phyloP scores from a whole-genome alignment of 2,113 vertebrate genomes.

The Dunckerocampus dactyliophorus region DNA sequence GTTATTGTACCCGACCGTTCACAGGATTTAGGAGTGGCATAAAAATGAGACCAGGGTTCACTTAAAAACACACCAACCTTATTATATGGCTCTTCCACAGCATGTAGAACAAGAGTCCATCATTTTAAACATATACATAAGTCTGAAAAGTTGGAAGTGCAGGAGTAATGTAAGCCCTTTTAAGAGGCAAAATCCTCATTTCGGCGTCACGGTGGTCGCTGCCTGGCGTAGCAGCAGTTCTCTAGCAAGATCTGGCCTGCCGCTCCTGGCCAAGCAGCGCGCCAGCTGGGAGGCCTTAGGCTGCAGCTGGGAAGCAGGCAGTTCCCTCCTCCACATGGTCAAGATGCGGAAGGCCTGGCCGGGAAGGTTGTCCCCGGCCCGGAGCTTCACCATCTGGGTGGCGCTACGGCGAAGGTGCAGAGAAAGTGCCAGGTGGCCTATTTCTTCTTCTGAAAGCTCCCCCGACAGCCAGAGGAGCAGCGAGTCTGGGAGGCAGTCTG shows the following conservation, averaged over 20 bases:
- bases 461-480: slow-evolving; percentile 64
- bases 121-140: not conserved
- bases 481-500: slow-evolving; percentile 64
- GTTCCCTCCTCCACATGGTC: slow-evolving; percentile 79
- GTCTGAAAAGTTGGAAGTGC: too few relatives aligned
- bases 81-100: not conserved
- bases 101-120: not conserved
- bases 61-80: too few relatives aligned
- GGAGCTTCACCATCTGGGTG: slow-evolving; percentile 77
- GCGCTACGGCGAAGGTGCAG: slow-evolving; percentile 76
- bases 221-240: slow-evolving; percentile 59
- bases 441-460: slow-evolving; percentile 64
- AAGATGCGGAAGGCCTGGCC: slow-evolving; percentile 80
- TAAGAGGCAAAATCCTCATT: not conserved
- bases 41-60: too few relatives aligned
- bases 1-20: too few relatives aligned
- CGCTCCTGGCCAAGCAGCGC: slow-evolving; percentile 74
- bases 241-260: slow-evolving; percentile 76
- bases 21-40: too few relatives aligned
- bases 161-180: not conserved
- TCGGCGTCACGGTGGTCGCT: not conserved
- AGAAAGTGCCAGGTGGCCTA: slow-evolving; percentile 46
- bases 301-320: slow-evolving; percentile 63
- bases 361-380: slow-evolving; percentile 68
- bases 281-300: slow-evolving; percentile 76